These are phyloP conservation scores for Sebastes goodei DNA, from an alignment of 2,797 vertebrate species.

Conservation along the genomic window DNA sequence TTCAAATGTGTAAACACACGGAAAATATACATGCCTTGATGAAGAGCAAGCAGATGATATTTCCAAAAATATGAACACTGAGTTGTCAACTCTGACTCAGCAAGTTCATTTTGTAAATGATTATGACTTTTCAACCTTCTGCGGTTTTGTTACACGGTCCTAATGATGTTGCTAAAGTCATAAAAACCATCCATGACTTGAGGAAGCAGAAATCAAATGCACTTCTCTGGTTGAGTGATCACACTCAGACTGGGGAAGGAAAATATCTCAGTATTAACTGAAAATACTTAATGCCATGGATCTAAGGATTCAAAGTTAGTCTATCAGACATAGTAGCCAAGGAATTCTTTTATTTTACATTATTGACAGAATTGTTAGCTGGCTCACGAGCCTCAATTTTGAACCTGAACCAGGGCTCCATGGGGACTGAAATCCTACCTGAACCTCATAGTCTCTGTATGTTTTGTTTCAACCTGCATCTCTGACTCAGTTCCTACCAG, in stretches of 20 bases:
- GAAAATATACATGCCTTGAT: background rate
- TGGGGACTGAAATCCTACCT: no score
- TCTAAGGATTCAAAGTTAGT: fast-evolving
- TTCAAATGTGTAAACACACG: background rate
- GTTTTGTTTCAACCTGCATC: no score
- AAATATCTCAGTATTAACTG: background rate
- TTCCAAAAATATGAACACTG: background rate
- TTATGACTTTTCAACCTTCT: background rate
- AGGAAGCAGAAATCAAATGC: background rate
- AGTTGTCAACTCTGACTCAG: background rate
- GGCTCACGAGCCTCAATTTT: no score
- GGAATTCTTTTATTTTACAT: no score
- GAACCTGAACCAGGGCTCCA: no score
- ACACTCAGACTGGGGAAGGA: background rate
- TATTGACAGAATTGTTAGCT: no score
- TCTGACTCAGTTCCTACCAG: no score
- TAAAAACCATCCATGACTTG: background rate
- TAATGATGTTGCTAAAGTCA: background rate
- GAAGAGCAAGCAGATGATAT: background rate
- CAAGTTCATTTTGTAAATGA: background rate
- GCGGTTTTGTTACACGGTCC: background rate
- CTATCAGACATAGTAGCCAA: no score
- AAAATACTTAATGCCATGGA: no score
- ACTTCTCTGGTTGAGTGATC: background rate
- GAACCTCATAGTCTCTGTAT: no score